These are phyloP conservation scores for Ennomos quercinarius DNA, from an alignment of 2,888 invertebrate species.

Conservation along the genomic window DNA sequence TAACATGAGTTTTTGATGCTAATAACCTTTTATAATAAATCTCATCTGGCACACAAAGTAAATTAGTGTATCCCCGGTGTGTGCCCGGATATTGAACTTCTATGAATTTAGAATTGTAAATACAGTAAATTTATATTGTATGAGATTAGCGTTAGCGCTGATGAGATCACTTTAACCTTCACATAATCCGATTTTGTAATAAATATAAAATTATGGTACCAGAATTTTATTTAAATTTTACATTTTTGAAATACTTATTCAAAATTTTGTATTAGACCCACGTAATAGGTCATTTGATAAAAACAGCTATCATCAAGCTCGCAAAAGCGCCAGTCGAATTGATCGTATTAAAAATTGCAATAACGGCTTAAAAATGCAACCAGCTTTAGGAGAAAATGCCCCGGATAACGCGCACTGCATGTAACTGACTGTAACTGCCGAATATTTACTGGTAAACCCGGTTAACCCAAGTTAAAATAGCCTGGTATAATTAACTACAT, in stretches of 20 bases:
- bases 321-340: constrained; percentile 24
- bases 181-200: too few species aligned
- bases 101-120: neutral
- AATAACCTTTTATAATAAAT: constrained; percentile 3
- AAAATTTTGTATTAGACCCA: too few species aligned
- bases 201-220: too few species aligned
- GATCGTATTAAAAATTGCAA: constrained; percentile 34
- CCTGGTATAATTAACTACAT: constrained; percentile 14
- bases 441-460: constrained; percentile 27
- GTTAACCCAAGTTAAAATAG: constrained; percentile 17
- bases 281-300: neutral
- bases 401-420: constrained; percentile 26
- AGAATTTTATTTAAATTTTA: too few species aligned
- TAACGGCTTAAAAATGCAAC: constrained; percentile 34
- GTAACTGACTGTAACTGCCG: constrained; percentile 28
- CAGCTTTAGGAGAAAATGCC: constrained; percentile 23
- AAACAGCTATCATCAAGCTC: too few species aligned
- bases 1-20: neutral
- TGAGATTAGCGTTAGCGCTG: too few species aligned
- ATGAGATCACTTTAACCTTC: too few species aligned
- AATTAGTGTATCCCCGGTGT: too few species aligned
- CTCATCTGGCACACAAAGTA: neutral
- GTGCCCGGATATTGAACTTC: constrained; percentile 4
- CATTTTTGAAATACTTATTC: too few species aligned
- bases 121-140: neutral